A percentile compares a stretch with the other conserved stretches of the same genome.
Evolutionary conservation across 2,888 invertebrate genomes (phyloP).

Genomic region (Nasonovia ribisnigri): DNA sequence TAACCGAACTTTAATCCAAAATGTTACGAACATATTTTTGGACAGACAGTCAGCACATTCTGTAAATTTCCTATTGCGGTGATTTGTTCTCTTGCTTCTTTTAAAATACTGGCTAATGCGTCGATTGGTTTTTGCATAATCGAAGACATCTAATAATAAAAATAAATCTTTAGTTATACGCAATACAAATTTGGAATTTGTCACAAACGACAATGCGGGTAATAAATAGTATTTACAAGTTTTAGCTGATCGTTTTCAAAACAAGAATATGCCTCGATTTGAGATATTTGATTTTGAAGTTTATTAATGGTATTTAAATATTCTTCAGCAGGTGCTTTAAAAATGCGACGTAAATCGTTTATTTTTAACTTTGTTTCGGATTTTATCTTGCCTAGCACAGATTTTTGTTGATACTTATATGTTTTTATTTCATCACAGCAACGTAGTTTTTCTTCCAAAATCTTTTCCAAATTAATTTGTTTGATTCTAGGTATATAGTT

Average conservation of each 20-base stretch:
- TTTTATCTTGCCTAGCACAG: not conserved
- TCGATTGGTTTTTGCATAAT: constrained; percentile 9
- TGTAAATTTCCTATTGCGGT: not conserved
- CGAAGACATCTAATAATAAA: not conserved
- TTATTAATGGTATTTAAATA: not conserved
- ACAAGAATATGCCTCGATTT: constrained; percentile 28
- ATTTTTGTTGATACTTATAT: constrained; percentile 2
- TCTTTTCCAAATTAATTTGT: not conserved
- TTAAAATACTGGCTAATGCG: not conserved
- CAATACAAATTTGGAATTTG: not conserved
- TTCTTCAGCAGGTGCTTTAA: not conserved
- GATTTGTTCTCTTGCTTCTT: not conserved
- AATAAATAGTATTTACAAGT: not conserved
- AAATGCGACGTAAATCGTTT: not conserved
- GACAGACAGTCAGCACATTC: not conserved
- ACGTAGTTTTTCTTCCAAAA: not conserved
- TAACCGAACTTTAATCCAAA: not conserved
- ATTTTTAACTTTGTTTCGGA: not conserved
- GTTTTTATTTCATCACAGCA: not conserved
- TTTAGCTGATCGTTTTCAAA: not conserved
- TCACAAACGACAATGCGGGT: not conserved
- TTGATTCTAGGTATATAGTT: not conserved
- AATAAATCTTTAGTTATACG: not conserved
- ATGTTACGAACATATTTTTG: not conserved
- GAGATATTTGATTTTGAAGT: constrained; percentile 17